Base-by-base conservation (phyloP, 1,140 invertebrate species). In the Trissolcus basalis region DNA sequence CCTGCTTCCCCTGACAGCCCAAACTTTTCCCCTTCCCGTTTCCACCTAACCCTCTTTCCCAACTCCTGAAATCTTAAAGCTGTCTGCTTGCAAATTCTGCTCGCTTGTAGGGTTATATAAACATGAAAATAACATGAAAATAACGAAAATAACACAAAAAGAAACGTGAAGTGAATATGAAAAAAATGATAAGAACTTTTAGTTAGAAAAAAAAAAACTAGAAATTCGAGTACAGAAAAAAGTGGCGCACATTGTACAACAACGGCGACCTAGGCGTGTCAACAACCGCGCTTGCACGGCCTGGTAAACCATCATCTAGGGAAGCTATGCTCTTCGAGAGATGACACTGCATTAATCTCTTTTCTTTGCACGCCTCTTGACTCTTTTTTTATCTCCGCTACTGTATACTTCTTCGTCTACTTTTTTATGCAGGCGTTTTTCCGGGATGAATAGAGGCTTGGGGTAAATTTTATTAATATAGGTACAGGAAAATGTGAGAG, bases 1-100 rank as follows among this genome's bases (percentile, higher is more conserved):
- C 79, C 81, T 80, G 76, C 77, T 65, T 83, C 80, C 71, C 82
- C 81, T 84, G 73, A 77, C 80, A 82, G 80, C 77, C 80, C 79
- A 80, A 79, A 43, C 33, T 44, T 36, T 44, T n/a, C n/a, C 12
- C 43, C 11, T n/a, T 7, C 43, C 39, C 39, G 39, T n/a, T n/a
- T 39, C 3, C 36, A 3, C 79, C 63, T 39, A n/a, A n/a, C n/a
- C n/a, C 36, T 14, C 56, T 53, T 64, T 71, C 77, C 67, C 33
- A 39, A 77, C 72, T 63, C 63, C 56, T 48, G 33, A 65, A 61
- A 61, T 39, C 45, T 69, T 78, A 32, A 27, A 14, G 44, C 59
- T 51, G 16, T 53, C 44, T 58, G 58, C 44, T 65, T 27, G 16
- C 45, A 35, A 60, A 54, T 65, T 61, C 50, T 65, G 64, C 51